phyloP scores from a whole-genome alignment of 2,888 invertebrate genomes.

The Eupithecia centaureata region DNA sequence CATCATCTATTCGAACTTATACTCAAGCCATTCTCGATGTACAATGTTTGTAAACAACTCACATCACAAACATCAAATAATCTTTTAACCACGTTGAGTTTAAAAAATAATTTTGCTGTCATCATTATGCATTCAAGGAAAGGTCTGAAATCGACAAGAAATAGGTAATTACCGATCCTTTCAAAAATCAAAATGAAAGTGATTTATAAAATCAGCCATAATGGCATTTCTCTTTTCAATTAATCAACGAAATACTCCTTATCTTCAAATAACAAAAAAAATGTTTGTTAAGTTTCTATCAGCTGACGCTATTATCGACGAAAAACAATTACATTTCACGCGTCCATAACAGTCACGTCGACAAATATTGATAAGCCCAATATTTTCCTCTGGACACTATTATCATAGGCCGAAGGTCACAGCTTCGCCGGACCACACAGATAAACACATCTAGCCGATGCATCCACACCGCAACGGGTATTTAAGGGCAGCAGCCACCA shows the following conservation, averaged over 20 bases:
- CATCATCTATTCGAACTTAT: too few species aligned
- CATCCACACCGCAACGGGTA: conserved; percentile 57
- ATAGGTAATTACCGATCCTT: too few species aligned
- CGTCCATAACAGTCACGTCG: conserved; percentile 47
- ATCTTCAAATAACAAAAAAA: neutral
- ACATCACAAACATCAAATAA: too few species aligned
- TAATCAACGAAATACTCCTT: neutral
- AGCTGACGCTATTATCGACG: conserved; percentile 5
- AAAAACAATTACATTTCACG: conserved; percentile 35
- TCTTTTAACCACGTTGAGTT: too few species aligned
- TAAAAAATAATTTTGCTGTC: too few species aligned
- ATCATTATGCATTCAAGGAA: too few species aligned
- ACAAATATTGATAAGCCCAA: conserved; percentile 58
- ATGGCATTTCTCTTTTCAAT: neutral
- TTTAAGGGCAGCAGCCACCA: conserved; percentile 58
- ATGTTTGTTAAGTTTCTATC: neutral
- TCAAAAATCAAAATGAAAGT: too few species aligned
- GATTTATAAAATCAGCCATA: too few species aligned
- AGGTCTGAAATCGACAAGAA: too few species aligned
- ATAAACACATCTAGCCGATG: conserved; percentile 54
- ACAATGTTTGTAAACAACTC: too few species aligned
- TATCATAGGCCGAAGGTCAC: conserved; percentile 70
- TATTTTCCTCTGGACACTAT: conserved; percentile 69
- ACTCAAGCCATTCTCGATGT: too few species aligned
- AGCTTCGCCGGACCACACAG: conserved; percentile 60